Evolutionary conservation across 2,888 invertebrate genomes (phyloP).

Genomic region (Saturnia japonica): DNA sequence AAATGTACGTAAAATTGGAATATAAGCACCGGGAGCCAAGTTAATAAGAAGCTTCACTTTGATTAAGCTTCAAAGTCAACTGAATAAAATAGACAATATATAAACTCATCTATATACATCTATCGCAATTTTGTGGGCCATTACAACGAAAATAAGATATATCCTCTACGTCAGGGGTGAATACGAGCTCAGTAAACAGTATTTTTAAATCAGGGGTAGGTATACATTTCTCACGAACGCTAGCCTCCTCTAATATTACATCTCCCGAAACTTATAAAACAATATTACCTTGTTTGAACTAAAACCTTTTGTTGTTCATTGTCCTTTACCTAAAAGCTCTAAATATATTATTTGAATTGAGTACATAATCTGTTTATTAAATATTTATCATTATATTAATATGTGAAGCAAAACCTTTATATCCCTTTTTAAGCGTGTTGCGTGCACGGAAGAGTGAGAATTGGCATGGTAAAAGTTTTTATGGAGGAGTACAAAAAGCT

Average conservation of each 20-base stretch:
- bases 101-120: not conserved
- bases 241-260: conserved; percentile 21
- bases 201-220: conserved; percentile 7
- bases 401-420: no score
- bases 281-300: not conserved
- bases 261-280: conserved; percentile 21
- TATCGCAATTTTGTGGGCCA: not conserved
- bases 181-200: not conserved
- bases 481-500: no score
- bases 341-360: not conserved
- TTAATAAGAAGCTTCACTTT: no score
- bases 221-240: not conserved
- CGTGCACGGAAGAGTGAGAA: no score
- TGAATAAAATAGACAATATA: not conserved
- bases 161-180: not conserved
- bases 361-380: not conserved
- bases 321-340: not conserved
- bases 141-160: not conserved
- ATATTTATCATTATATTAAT: no score
- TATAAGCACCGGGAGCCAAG: no score
- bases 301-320: not conserved
- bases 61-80: not conserved
- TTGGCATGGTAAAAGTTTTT: no score
- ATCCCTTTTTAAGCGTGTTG: no score
- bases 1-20: no score